These are phyloP conservation scores for Sympetrum striolatum DNA, from an alignment of 2,888 invertebrate genomes.

Conservation along the genomic window DNA sequence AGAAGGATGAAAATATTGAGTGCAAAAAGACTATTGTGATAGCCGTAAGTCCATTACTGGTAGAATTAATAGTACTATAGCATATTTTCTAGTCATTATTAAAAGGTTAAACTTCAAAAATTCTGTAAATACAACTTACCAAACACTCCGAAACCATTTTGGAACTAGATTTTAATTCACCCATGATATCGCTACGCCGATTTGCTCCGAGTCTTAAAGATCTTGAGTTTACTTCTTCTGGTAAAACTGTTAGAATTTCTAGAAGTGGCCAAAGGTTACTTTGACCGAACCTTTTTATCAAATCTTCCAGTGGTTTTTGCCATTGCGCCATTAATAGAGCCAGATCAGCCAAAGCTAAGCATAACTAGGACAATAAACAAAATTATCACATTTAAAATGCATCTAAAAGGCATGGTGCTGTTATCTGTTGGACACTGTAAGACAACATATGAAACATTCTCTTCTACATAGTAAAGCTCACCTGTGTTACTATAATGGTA, in stretches of 20 bases:
- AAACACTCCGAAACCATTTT: conserved; percentile 48
- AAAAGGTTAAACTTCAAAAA: too few relatives aligned
- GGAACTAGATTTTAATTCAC: conserved; percentile 62
- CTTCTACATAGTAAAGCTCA: conserved; percentile 50
- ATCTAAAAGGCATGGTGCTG: neutral
- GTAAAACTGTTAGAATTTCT: conserved; percentile 91
- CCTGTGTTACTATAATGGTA: conserved; percentile 85
- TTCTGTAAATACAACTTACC: conserved; percentile 22
- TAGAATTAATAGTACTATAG: too few relatives aligned
- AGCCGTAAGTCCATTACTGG: too few relatives aligned
- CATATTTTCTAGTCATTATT: too few relatives aligned
- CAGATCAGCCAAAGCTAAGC: conserved; percentile 91
- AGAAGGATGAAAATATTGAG: too few relatives aligned
- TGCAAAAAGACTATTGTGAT: too few relatives aligned
- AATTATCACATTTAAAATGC: neutral
- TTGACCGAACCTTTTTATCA: conserved; percentile 77
- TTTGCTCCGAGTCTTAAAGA: conserved; percentile 86
- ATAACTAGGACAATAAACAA: conserved; percentile 65
- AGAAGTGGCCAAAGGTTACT: conserved; percentile 76
- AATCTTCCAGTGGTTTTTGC: conserved; percentile 85
- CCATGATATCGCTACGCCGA: conserved; percentile 82
- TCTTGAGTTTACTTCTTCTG: conserved; percentile 91
- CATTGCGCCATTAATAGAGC: conserved; percentile 93
- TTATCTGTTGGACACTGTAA: neutral
- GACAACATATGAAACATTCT: neutral